phyloP scores from a whole-genome alignment of 2,113 vertebrate genomes.

The Calidris pygmaea region DNA sequence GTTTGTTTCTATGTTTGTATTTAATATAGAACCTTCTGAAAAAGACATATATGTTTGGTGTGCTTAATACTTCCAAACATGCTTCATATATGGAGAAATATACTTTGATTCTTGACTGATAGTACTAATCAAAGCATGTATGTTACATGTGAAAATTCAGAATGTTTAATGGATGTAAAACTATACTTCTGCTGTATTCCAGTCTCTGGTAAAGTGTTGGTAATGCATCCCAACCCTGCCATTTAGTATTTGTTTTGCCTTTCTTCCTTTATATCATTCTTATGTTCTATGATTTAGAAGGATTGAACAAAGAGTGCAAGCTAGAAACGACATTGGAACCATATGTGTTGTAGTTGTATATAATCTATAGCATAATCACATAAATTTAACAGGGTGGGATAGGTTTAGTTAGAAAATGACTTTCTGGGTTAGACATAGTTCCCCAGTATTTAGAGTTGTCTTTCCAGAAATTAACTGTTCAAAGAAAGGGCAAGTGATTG shows the following conservation, averaged over 20 bases:
- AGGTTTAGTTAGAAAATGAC: conserved; percentile 3
- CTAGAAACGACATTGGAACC: conserved; percentile 26
- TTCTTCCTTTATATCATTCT: background rate
- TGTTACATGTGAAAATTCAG: background rate
- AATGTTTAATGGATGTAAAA: background rate
- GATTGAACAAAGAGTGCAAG: background rate
- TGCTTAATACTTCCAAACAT: background rate
- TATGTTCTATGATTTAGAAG: background rate
- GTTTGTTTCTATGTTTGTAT: background rate
- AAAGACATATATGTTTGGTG: background rate
- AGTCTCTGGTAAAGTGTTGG: background rate
- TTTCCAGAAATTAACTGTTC: conserved; percentile 18
- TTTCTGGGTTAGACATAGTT: background rate
- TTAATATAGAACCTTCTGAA: background rate
- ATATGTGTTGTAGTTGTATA: conserved; percentile 8
- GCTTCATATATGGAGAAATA: background rate
- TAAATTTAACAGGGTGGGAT: background rate
- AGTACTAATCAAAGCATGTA: background rate
- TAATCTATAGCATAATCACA: conserved; percentile 7
- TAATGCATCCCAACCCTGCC: background rate
- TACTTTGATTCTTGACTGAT: background rate
- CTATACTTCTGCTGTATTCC: background rate
- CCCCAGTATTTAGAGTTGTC: background rate
- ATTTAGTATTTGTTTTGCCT: background rate
- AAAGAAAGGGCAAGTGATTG: background rate